Base-by-base conservation (phyloP, 1,140 invertebrate species). In the Oppia nitens region DNA sequence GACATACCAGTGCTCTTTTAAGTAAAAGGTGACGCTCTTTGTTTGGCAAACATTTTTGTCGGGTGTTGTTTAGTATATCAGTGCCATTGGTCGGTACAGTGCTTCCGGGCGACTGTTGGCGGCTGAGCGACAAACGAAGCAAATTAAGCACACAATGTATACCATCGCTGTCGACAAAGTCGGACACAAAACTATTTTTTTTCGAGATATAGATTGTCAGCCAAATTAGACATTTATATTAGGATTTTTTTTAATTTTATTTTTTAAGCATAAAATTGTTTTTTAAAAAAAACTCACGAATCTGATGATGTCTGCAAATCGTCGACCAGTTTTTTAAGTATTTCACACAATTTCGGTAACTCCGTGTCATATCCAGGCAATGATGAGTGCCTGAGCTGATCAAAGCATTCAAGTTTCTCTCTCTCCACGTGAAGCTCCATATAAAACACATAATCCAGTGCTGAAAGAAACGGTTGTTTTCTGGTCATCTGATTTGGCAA, bases 81-180 rank as follows among this genome's bases (percentile, higher is more conserved):
- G 17, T 51, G n/a, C 27, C 21, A 17, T 40, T 40, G 17, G n/a
- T n/a, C n/a, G 32, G 32, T 40, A 17, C 32, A 40, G 32, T 9
- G 32, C 52, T 59, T 53, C 50, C 57, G 52, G 57, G 57, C 45
- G 49, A 53, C 24, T 59, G 57, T 55, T 70, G 77, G 54, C 69
- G 69, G 47, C 70, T 75, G 24, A 75, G 74, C 70, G 75, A 74
- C 59, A 73, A 73, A 61, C 72, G 78, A 3, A 65, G 60, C 12
- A 63, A 47, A 49, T 63, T 60, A n/a, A 65, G 57, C 45, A 65
- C 32, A 20, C 60, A 61, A 47, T 40, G 49, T 21, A 63, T 56
- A 1, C 64, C 64, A 48, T 65, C 50, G 17, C 63, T 55, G 9
- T 59, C 55, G 2, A 60, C 53, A 49, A 65, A 65, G 3, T 65